Conservation (phyloP, 2,797 vertebrate genomes). For the Trachurus trachurus region DNA sequence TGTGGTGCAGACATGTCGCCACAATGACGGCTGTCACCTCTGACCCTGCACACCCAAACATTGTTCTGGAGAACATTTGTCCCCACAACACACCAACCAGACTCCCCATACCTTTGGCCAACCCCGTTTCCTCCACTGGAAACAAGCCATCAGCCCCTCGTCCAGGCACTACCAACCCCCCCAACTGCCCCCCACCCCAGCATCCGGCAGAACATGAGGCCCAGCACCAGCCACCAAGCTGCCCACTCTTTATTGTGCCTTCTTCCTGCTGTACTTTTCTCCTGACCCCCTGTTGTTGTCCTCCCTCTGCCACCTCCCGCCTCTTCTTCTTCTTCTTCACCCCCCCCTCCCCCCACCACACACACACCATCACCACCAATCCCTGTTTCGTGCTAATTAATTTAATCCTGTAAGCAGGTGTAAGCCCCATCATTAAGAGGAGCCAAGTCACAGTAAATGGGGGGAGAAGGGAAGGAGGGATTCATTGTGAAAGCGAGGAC, state of each 20-base stretch:
- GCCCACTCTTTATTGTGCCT: conserved; percentile 67
- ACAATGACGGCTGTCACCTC: conserved; percentile 66
- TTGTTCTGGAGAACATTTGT: conserved; percentile 55
- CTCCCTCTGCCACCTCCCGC: conserved; percentile 47
- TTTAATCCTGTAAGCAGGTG: conserved; percentile 92
- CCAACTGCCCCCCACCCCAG: conserved; percentile 1
- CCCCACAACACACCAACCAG: conserved; percentile 43
- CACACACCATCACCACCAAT: conserved; percentile 23
- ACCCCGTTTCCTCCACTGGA: conserved; percentile 72
- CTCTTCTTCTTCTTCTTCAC: conserved; percentile 47
- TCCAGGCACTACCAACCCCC: conserved; percentile 31
- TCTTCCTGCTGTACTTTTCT: conserved; percentile 73
- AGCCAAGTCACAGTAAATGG: conserved; percentile 83
- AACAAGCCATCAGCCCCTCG: conserved; percentile 66
- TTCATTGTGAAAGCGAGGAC: conserved; percentile 78
- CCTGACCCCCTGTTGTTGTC: conserved; percentile 70
- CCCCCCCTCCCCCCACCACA: conserved; percentile 10
- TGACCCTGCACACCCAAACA: conserved; percentile 77
- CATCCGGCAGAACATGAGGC: conserved; percentile 66
- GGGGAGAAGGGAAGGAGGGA: conserved; percentile 71
- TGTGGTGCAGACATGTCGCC: conserved; percentile 29
- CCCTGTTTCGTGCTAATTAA: conserved; percentile 89
- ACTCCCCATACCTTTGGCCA: conserved; percentile 52
- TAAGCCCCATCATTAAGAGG: conserved; percentile 87
- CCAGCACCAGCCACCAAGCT: conserved; percentile 56